Evolutionary conservation across 2,797 vertebrate species (phyloP).

Genomic region (Cossypha heuglini): DNA sequence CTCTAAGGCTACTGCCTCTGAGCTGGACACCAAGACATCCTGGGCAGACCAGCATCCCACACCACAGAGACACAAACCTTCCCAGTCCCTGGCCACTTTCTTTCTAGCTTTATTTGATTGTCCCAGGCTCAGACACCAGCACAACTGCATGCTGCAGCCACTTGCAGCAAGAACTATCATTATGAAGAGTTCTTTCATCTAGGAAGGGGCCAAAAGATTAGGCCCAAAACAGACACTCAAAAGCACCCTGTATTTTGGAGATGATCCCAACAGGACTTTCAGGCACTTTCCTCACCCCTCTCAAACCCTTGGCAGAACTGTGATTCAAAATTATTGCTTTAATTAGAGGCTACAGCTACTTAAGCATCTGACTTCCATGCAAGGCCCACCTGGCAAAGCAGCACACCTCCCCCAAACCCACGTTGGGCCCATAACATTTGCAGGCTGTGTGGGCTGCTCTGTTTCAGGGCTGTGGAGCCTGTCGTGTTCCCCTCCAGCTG

Average conservation of each 20-base stretch:
- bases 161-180: not conserved
- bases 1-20: not conserved
- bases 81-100: not conserved
- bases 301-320: not conserved
- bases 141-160: not conserved
- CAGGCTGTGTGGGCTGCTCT: constrained; percentile 53
- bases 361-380: constrained; percentile 10
- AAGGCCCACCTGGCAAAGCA: constrained; percentile 16
- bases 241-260: not conserved
- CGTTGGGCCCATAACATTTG: not conserved
- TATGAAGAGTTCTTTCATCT: not conserved
- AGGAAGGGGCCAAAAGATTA: not conserved
- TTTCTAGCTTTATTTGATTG: not conserved
- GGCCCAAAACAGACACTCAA: not conserved
- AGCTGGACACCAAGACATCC: not conserved
- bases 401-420: not conserved
- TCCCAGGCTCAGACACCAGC: not conserved
- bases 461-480: not conserved
- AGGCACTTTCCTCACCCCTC: not conserved
- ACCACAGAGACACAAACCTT: not conserved
- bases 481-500: not conserved
- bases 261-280: not conserved
- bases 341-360: not conserved
- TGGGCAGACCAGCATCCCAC: not conserved
- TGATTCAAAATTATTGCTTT: not conserved